phyloP scores from a whole-genome alignment of 2,113 vertebrate species.

The Rana temporaria region DNA sequence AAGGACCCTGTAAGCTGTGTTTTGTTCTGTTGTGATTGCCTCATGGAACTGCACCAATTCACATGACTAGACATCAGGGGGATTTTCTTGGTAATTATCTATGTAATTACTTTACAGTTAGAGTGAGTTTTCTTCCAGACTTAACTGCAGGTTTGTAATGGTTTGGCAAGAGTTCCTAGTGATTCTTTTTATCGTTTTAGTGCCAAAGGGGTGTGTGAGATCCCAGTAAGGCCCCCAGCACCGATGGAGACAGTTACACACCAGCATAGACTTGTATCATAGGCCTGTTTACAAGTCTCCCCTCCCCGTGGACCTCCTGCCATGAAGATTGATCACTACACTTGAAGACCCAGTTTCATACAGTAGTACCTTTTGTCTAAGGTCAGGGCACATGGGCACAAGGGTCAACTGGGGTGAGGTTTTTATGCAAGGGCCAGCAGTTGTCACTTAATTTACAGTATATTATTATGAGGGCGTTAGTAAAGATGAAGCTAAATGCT shows the following conservation, averaged over 20 bases:
- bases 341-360: background rate
- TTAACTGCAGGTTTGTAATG: conserved; percentile 37
- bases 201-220: conserved; percentile 35
- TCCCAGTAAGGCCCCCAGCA: conserved; percentile 5
- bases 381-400: background rate
- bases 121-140: conserved; percentile 15
- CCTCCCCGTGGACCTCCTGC: background rate
- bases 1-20: background rate
- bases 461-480: background rate
- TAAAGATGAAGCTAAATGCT: no score
- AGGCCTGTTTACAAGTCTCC: background rate
- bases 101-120: conserved; percentile 47
- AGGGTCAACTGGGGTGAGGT: background rate
- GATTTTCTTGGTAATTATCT: conserved; percentile 44
- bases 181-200: background rate
- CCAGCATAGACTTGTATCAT: conserved; percentile 15
- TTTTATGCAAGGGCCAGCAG: background rate
- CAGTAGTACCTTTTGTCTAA: background rate
- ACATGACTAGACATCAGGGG: conserved; percentile 35
- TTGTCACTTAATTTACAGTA: conserved; percentile 3
- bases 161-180: conserved; percentile 16
- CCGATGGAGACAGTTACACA: conserved; percentile 9
- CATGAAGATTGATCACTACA: background rate
- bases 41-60: conserved; percentile 4
- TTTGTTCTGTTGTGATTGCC: conserved; percentile 15